These are phyloP conservation scores for Ptychodera flava DNA, from an alignment of 35 echinoderm and acorn worm species.

Conservation along the genomic window DNA sequence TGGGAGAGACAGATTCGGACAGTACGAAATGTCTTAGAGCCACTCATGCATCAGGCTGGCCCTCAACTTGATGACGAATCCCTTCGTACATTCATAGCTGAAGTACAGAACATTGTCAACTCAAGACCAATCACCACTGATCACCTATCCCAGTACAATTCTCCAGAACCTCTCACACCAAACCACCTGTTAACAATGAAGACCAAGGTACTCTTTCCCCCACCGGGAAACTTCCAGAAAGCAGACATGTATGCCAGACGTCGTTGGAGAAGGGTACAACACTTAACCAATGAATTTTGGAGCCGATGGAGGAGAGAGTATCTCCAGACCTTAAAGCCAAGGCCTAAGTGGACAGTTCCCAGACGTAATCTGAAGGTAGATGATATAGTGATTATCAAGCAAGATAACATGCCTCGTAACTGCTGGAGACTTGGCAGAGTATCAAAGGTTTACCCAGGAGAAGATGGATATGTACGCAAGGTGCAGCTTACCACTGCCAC, in stretches of 20 bases:
- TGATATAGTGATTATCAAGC: constrained; percentile 36
- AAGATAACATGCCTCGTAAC: constrained; percentile 15
- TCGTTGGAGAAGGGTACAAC: constrained; percentile 43
- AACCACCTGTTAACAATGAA: constrained; percentile 70
- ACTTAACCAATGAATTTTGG: constrained; percentile 50
- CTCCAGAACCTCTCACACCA: constrained; percentile 45
- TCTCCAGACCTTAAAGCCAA: constrained; percentile 11
- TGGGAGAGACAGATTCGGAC: constrained; percentile 61
- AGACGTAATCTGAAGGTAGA: too few relatives aligned
- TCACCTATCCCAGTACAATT: constrained; percentile 41
- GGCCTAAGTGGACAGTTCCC: constrained; percentile 34
- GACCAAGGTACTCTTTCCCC: constrained; percentile 29
- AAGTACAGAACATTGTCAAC: neutral
- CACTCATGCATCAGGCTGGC: neutral
- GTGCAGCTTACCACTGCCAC: constrained; percentile 16
- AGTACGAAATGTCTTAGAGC: constrained; percentile 45
- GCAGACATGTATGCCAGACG: constrained; percentile 28
- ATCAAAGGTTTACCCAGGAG: constrained; percentile 7
- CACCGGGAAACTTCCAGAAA: constrained; percentile 47
- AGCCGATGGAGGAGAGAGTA: constrained; percentile 45
- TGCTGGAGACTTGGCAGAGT: constrained; percentile 37
- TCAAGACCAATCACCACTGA: neutral
- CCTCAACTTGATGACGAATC: neutral
- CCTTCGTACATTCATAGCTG: neutral
- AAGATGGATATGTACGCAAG: constrained; percentile 32